These are phyloP conservation scores for Onychostruthus taczanowskii DNA, from an alignment of 2,113 vertebrate genomes.

Conservation along the genomic window DNA sequence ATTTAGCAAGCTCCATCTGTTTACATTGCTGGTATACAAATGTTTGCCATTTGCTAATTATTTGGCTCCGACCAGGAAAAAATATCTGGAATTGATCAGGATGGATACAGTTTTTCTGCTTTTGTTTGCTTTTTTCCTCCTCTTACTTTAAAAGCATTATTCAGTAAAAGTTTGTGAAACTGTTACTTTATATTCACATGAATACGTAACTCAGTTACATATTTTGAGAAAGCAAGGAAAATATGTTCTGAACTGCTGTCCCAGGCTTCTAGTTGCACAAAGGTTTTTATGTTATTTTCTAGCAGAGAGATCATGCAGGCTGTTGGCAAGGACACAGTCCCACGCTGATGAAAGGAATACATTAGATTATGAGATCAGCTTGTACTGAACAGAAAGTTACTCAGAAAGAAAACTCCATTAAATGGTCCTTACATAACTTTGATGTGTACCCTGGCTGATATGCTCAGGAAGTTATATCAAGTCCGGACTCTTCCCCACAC, in stretches of 20 bases:
- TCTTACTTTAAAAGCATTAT: neutral
- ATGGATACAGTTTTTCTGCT: neutral
- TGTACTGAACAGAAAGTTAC: conserved; percentile 40
- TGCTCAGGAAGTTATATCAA: neutral
- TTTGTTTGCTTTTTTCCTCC: neutral
- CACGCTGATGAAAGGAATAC: conserved; percentile 16
- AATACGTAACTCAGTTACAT: neutral
- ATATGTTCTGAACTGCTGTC: neutral
- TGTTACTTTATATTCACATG: neutral
- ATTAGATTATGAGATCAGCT: conserved; percentile 20
- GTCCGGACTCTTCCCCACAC: neutral
- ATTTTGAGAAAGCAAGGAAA: neutral
- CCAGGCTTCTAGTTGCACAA: neutral
- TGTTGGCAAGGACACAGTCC: neutral
- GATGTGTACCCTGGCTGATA: neutral
- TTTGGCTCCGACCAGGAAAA: neutral
- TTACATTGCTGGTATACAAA: neutral
- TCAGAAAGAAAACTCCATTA: neutral
- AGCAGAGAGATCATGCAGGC: neutral
- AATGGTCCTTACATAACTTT: neutral
- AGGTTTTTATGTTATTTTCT: conserved; percentile 6
- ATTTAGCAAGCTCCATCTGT: neutral
- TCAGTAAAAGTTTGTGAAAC: neutral
- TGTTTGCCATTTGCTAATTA: neutral
- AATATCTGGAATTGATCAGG: neutral